Percentiles rank a stretch among this genome's conserved stretches.
phyloP scores from a whole-genome alignment of 30 jellyfish, hydroid and myxozoan genomes.

The Haliclystus octoradiatus region DNA sequence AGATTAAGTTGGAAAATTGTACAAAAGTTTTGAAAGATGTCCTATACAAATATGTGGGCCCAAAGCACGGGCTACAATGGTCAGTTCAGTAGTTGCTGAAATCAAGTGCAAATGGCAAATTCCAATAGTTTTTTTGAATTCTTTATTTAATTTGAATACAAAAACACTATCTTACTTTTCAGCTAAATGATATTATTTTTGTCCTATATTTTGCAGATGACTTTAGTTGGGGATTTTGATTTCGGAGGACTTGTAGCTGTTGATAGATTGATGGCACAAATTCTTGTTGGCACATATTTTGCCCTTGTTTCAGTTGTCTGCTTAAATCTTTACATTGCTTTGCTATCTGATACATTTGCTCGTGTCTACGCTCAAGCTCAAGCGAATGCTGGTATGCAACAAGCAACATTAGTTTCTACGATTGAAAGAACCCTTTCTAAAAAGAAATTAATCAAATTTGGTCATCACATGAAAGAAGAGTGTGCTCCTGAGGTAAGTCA shows the following conservation, averaged over 20 bases:
- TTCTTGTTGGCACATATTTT: slow-evolving; percentile 84
- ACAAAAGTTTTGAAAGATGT: too few relatives aligned
- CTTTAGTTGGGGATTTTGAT: slow-evolving; percentile 76
- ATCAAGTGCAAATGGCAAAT: too few relatives aligned
- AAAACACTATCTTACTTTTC: too few relatives aligned
- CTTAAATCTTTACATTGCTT: slow-evolving; percentile 34
- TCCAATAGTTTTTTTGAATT: too few relatives aligned
- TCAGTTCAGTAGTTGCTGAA: too few relatives aligned
- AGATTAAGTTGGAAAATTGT: too few relatives aligned
- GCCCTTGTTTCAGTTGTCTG: slow-evolving; percentile 96
- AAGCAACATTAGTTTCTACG: slow-evolving; percentile 30
- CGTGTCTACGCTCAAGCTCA: slow-evolving; percentile 45
- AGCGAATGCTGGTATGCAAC: slow-evolving; percentile 50
- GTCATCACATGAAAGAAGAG: slow-evolving; percentile 79
- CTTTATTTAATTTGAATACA: too few relatives aligned
- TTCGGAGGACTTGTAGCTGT: slow-evolving; percentile 43
- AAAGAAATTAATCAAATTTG: slow-evolving; percentile 62
- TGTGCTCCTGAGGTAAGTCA: slow-evolving; percentile 92
- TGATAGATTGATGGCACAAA: slow-evolving; percentile 81
- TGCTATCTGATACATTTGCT: slow-evolving; percentile 29
- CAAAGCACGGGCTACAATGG: too few relatives aligned
- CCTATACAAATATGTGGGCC: too few relatives aligned
- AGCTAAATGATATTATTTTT: too few relatives aligned
- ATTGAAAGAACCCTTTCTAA: slow-evolving; percentile 67
- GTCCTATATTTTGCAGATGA: slow-evolving; percentile 83